These are phyloP conservation scores for Leptonema lineaticorne DNA, from an alignment of 1,140 invertebrate genomes.

Conservation along the genomic window DNA sequence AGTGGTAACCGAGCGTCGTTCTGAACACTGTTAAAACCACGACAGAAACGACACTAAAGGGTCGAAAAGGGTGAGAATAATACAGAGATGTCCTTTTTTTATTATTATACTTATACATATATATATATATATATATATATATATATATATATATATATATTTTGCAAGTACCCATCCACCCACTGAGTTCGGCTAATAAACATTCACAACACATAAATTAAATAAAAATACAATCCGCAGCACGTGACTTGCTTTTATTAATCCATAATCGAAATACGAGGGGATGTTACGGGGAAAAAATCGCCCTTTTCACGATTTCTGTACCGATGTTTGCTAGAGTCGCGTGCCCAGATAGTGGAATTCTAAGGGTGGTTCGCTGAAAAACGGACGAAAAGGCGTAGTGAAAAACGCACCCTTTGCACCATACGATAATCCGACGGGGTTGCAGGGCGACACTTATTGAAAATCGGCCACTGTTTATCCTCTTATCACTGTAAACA, in stretches of 20 bases:
- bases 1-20: background rate
- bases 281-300: too few species aligned
- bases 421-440: background rate
- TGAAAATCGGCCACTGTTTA: slow-evolving; percentile 18
- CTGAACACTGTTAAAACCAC: too few species aligned
- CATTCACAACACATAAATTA: slow-evolving; percentile 41
- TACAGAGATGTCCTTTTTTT: background rate
- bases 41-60: background rate
- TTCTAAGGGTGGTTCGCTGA: too few species aligned
- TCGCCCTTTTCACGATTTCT: background rate
- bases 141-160: too few species aligned
- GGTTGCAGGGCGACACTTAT: background rate
- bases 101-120: too few species aligned
- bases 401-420: too few species aligned
- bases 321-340: background rate
- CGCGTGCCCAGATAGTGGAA: background rate
- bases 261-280: slow-evolving; percentile 37
- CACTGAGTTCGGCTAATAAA: slow-evolving; percentile 32
- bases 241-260: slow-evolving; percentile 40
- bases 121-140: too few species aligned
- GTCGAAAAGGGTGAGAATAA: background rate
- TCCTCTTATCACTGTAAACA: slow-evolving; percentile 30
- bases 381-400: too few species aligned
- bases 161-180: too few species aligned
- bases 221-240: slow-evolving; percentile 40